Base-by-base conservation (phyloP, 2,113 vertebrate genomes). In the Polypterus bichir region DNA sequence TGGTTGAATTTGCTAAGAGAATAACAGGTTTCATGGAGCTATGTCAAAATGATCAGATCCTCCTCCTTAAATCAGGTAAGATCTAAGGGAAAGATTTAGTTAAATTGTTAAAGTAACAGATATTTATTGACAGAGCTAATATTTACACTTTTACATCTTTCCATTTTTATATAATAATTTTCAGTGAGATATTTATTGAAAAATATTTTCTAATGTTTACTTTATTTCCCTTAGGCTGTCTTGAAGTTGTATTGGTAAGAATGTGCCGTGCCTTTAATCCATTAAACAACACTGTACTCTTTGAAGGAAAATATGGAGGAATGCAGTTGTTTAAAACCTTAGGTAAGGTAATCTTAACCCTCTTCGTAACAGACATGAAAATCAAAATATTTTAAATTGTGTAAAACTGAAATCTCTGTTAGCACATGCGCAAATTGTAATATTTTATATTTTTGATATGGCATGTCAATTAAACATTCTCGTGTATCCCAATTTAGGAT, bases 201-300 rank as follows among this genome's bases (percentile, higher is more conserved):
- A 27, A 27, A 27, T 27, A 27, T 27, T 27, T 27, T 27, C 27
- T 27, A 27, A 27, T 27, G 27, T 27, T 27, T 27, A 27, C 27
- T 27, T 27, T 27, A 27, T 27, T 27, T 27, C 27, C 27, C 27
- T 54, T 73, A 99, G 96, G 96, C 74, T 99, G 95, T 81, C 86
- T 98, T 79, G 96, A 99, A 86, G 95, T 99, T 64, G 96, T 99
- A 70, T 84, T 99, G 80, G 94, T 99, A 68, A 88, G 96, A 86
- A 99, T 99, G 96, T 99, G 94, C 73, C 89, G 96, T 83, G 96
- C 94, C 67, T 99, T 99, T 83, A 99, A 99, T 71, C 96, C 96
- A 65, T 87, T 98, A 74, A 99, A 98, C 87, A 98, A 99, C 90
- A 99, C 94, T 59, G 96, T 99, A 79, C 90, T 99, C 69, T 99